These are phyloP conservation scores for Condylostylus longicornis DNA, from an alignment of 1,140 invertebrate genomes.

Conservation along the genomic window DNA sequence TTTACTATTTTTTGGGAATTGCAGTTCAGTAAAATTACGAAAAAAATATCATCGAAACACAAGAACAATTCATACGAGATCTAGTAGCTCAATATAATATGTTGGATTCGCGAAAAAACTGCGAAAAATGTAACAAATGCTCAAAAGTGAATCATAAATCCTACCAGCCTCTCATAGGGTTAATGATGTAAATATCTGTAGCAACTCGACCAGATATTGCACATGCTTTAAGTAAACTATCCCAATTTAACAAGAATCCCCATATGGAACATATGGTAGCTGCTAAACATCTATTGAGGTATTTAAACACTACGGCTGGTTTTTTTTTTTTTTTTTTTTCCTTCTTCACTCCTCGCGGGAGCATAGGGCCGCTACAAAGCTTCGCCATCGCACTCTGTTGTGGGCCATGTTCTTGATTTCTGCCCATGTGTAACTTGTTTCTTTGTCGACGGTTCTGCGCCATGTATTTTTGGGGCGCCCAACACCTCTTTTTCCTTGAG, in stretches of 20 bases:
- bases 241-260: not conserved
- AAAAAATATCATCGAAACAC: not conserved
- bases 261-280: not conserved
- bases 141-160: not conserved
- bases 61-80: not conserved
- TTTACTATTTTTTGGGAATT: too few species aligned
- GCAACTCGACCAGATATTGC: slow-evolving; percentile 5
- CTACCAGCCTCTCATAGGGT: slow-evolving; percentile 2
- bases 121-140: not conserved
- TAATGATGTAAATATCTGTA: slow-evolving; percentile 4
- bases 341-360: too few species aligned
- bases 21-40: too few species aligned
- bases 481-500: too few species aligned
- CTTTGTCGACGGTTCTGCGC: too few species aligned
- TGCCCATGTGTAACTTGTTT: too few species aligned
- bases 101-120: not conserved
- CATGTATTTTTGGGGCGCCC: too few species aligned
- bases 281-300: slow-evolving; percentile 4
- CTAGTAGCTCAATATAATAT: not conserved
- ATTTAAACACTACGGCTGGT: not conserved
- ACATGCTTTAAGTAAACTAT: slow-evolving; percentile 2
- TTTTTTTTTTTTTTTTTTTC: too few species aligned
- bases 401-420: too few species aligned
- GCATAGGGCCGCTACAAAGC: too few species aligned
- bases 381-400: too few species aligned